phyloP scores from a whole-genome alignment of 2,797 vertebrate genomes.

The Pseudotriccus pelzelni region DNA sequence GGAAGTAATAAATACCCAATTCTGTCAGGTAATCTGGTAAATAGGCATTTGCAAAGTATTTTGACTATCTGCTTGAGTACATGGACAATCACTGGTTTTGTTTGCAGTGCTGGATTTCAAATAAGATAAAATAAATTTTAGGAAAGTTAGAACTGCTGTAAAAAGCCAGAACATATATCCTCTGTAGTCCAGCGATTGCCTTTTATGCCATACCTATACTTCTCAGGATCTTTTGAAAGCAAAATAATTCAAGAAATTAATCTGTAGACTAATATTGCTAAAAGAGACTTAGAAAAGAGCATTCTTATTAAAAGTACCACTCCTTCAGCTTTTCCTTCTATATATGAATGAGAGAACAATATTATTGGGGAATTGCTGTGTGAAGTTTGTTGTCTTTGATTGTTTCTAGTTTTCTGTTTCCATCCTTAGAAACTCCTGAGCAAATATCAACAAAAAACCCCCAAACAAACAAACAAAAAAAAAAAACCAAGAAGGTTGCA shows the following conservation, averaged over 20 bases:
- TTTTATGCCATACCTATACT: background rate
- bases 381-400: background rate
- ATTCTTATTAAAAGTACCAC: background rate
- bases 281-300: background rate
- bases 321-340: background rate
- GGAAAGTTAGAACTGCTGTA: background rate
- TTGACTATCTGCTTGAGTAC: background rate
- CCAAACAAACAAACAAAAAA: background rate
- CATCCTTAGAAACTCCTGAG: background rate
- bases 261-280: background rate
- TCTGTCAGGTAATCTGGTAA: background rate
- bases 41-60: background rate
- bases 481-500: fast-evolving
- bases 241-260: background rate
- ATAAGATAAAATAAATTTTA: background rate
- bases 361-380: background rate
- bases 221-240: background rate
- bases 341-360: background rate
- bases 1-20: background rate
- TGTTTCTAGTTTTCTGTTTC: background rate
- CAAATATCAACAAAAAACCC: background rate
- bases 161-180: background rate
- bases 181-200: background rate
- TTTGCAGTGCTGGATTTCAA: background rate
- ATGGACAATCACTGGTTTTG: background rate